Evolutionary conservation across 2,797 vertebrate species (phyloP).

Genomic region (Triplophysa bombifrons): DNA sequence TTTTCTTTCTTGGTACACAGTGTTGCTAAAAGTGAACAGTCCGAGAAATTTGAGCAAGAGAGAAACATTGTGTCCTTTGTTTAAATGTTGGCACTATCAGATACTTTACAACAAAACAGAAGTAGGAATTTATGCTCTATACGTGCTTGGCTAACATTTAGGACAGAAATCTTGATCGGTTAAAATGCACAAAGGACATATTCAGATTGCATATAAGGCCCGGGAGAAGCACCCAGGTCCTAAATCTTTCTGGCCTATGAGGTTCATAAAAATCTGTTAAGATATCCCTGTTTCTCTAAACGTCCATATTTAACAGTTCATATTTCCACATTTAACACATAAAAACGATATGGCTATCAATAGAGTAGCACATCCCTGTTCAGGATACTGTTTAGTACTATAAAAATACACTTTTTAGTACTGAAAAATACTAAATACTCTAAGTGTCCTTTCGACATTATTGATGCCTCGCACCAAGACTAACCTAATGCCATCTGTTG

Average conservation of each 20-base stretch:
- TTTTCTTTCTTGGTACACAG: constrained; percentile 4
- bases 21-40: constrained; percentile 21
- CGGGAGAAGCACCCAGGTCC: constrained; percentile 18
- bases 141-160: constrained; percentile 17
- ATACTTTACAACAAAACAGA: constrained; percentile 34
- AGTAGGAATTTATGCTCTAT: constrained; percentile 38
- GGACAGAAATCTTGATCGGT: constrained; percentile 29
- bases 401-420: too few relatives aligned
- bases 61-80: constrained; percentile 37
- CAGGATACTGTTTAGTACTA: background rate
- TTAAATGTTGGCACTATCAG: constrained; percentile 15
- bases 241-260: constrained; percentile 31
- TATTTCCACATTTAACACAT: background rate
- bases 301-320: constrained; percentile 1
- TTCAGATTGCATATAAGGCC: constrained; percentile 31
- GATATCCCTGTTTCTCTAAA: constrained; percentile 25
- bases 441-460: background rate
- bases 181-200: constrained; percentile 41
- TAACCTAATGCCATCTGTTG: constrained; percentile 24
- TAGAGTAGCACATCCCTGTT: background rate
- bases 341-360: background rate
- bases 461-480: constrained; percentile 11
- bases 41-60: constrained; percentile 23
- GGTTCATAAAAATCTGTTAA: constrained; percentile 7
- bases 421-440: too few relatives aligned